A percentile compares a stretch with the other conserved stretches of the same genome.
phyloP scores from a whole-genome alignment of 2,797 vertebrate species.

The Chloroceryle inda region DNA sequence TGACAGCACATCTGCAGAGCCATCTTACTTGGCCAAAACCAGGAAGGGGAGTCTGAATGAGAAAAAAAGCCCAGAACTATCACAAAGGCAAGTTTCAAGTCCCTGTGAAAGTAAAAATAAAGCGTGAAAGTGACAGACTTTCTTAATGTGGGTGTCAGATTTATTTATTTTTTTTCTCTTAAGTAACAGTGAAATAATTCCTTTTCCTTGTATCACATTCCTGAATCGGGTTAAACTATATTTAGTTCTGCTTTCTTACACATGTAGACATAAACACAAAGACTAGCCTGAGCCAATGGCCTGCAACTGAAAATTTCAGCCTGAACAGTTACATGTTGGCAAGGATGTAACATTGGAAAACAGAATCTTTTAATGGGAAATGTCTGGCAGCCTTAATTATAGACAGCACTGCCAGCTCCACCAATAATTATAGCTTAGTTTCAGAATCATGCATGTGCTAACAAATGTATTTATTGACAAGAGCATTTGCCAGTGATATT shows the following conservation, averaged over 20 bases:
- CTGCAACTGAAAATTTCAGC: slow-evolving; percentile 37
- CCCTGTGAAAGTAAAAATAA: neutral
- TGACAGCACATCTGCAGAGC: neutral
- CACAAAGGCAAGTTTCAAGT: neutral
- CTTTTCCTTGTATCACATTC: neutral
- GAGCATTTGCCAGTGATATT: neutral
- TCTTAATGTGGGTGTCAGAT: neutral
- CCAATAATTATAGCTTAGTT: slow-evolving; percentile 57
- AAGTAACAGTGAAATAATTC: neutral
- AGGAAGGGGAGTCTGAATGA: neutral
- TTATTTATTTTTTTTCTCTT: neutral
- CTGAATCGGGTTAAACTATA: neutral
- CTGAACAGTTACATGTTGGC: slow-evolving; percentile 33
- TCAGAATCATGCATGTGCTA: slow-evolving; percentile 1
- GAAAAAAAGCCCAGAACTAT: neutral
- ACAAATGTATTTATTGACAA: neutral
- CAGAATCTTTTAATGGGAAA: slow-evolving; percentile 43
- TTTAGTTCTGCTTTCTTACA: neutral
- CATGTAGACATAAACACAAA: neutral
- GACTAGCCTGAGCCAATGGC: neutral
- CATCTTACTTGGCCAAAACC: neutral
- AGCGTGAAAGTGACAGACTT: neutral
- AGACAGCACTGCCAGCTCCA: slow-evolving; percentile 48
- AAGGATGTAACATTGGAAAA: neutral
- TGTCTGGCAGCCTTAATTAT: slow-evolving; percentile 37